Percentiles rank a stretch among this genome's conserved stretches.
phyloP scores from a whole-genome alignment of 2,888 invertebrate genomes.

The Platycnemis pennipes region DNA sequence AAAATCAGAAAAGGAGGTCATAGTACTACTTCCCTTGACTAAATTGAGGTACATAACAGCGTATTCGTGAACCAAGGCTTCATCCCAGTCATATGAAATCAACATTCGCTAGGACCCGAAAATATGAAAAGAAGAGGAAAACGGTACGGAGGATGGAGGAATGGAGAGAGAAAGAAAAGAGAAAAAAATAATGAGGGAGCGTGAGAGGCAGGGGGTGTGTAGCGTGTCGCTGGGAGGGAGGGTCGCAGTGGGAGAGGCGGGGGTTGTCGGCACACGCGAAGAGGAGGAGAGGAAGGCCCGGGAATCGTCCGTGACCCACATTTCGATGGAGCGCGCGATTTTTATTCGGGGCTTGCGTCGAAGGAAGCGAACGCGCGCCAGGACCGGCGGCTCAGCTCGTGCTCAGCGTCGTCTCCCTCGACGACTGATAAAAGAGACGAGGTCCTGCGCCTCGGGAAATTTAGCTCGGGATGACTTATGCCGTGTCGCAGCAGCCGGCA shows the following conservation, averaged over 20 bases:
- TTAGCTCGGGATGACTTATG: background rate
- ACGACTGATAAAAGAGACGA: background rate
- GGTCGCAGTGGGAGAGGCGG: background rate
- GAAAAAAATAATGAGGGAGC: background rate
- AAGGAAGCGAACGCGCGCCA: background rate
- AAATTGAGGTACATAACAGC: too few species aligned
- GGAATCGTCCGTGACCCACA: slow-evolving; percentile 42
- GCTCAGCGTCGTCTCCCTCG: background rate
- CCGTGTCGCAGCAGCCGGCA: background rate
- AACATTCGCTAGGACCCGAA: too few species aligned
- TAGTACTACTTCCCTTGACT: too few species aligned
- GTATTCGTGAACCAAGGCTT: too few species aligned
- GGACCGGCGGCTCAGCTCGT: background rate
- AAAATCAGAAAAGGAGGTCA: too few species aligned
- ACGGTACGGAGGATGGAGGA: background rate
- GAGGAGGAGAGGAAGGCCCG: background rate
- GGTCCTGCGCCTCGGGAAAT: background rate
- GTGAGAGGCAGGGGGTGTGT: background rate
- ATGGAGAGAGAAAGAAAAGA: background rate
- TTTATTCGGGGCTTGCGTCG: background rate
- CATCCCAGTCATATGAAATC: too few species aligned
- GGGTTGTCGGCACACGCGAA: background rate
- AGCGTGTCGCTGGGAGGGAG: background rate
- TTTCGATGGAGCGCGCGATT: slow-evolving; percentile 14
- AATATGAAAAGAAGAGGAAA: background rate